Percentiles rank a stretch among this genome's conserved stretches.
Evolutionary conservation across 2,113 vertebrate species (phyloP).

Genomic region (Heterocephalus glaber): DNA sequence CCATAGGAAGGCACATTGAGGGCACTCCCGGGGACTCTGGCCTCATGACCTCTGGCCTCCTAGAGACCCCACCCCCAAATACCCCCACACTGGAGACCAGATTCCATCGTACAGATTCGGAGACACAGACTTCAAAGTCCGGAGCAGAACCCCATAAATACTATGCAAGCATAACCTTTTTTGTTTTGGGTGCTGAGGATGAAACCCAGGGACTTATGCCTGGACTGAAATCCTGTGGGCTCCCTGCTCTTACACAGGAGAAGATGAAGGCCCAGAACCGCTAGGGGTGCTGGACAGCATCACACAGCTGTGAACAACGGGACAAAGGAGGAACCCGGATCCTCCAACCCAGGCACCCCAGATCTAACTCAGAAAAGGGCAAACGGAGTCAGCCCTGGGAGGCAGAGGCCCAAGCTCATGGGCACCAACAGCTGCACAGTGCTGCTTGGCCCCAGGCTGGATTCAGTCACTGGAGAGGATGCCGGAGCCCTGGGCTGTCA

Average conservation of each 20-base stretch:
- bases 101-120: background rate
- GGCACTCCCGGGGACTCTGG: background rate
- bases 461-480: too few species aligned
- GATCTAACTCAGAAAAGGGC: too few species aligned
- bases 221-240: too few species aligned
- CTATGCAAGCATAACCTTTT: background rate
- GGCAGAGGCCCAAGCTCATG: too few species aligned
- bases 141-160: background rate
- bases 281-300: background rate
- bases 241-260: background rate
- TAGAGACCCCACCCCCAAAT: background rate
- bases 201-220: background rate
- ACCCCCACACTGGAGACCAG: too few species aligned
- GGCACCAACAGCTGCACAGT: too few species aligned
- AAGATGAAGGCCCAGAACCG: background rate
- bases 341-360: too few species aligned
- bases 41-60: background rate
- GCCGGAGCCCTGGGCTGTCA: too few species aligned
- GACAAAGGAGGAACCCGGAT: background rate
- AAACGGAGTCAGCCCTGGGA: too few species aligned
- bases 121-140: background rate
- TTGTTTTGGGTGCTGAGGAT: background rate
- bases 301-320: background rate
- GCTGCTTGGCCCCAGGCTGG: too few species aligned
- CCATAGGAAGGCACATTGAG: too few species aligned